Conservation (phyloP, 2,888 invertebrate species). For the Pterostichus niger region DNA sequence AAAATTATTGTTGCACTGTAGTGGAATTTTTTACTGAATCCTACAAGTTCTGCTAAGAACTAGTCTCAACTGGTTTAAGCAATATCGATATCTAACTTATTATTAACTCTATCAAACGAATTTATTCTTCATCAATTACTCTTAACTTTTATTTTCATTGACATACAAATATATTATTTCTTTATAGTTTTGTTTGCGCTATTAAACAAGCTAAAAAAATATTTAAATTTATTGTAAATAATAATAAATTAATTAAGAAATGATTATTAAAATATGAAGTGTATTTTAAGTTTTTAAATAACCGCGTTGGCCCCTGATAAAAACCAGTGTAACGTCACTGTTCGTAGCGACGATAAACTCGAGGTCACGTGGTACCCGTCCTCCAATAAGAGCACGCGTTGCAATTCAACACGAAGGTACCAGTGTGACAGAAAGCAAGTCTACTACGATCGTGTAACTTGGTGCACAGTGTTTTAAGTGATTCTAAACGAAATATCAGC, state of each 20-base stretch:
- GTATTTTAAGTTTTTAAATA: neutral
- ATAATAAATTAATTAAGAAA: neutral
- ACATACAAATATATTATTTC: neutral
- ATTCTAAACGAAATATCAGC: conserved; percentile 11
- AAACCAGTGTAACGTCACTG: neutral
- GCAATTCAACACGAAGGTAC: neutral
- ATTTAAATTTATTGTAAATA: neutral
- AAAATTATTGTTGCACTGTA: neutral
- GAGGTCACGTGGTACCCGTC: conserved; percentile 8
- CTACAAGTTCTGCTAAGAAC: neutral
- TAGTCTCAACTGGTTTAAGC: neutral
- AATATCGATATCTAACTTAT: neutral
- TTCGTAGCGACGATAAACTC: neutral
- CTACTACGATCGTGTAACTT: neutral
- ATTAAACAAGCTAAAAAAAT: neutral
- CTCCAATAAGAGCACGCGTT: conserved; percentile 29
- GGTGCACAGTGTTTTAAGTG: conserved; percentile 2
- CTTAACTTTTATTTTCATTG: conserved; percentile 11
- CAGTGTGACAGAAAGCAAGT: conserved; percentile 10
- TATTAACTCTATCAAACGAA: neutral
- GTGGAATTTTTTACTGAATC: conserved; percentile 2
- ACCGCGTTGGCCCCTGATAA: neutral
- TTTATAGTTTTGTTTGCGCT: neutral
- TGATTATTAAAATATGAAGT: neutral
- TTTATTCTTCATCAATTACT: neutral